phyloP scores from a whole-genome alignment of 1,140 invertebrate species.

The Acromyrmex heyeri region DNA sequence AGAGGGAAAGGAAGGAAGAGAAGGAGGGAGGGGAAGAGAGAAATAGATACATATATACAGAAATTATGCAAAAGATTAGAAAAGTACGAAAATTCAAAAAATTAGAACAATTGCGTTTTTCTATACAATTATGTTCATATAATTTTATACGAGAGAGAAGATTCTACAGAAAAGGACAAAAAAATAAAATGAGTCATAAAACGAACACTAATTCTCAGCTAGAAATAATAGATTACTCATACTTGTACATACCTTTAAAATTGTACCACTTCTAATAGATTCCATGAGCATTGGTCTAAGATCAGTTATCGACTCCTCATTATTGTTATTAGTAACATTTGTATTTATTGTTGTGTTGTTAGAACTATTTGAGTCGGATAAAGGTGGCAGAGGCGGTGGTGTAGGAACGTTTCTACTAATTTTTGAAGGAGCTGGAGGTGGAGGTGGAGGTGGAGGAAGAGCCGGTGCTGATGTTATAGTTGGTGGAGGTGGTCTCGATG shows the following conservation, averaged over 20 bases:
- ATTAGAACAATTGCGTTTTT: neutral
- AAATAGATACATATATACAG: no score
- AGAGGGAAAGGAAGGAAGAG: no score
- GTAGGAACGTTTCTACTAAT: conserved; percentile 80
- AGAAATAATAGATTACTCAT: conserved; percentile 3
- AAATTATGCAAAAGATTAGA: no score
- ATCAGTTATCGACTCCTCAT: conserved; percentile 80
- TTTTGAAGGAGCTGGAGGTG: conserved; percentile 82
- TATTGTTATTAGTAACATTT: conserved; percentile 77
- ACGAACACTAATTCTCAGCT: neutral
- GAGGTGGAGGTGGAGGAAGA: conserved; percentile 84
- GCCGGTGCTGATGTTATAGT: conserved; percentile 81
- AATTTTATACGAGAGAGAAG: neutral
- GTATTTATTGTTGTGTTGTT: conserved; percentile 67
- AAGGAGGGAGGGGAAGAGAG: no score
- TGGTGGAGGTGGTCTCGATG: conserved; percentile 83
- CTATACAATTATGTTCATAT: neutral
- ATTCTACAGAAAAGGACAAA: neutral
- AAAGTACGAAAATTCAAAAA: no score
- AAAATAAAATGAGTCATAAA: neutral
- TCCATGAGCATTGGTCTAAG: conserved; percentile 89
- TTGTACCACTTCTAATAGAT: conserved; percentile 90
- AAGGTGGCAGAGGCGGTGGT: conserved; percentile 85
- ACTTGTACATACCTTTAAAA: conserved; percentile 87
- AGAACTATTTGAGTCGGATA: conserved; percentile 78